Conservation (phyloP, 1,140 invertebrate genomes). For the Meloidogyne chitwoodi region DNA sequence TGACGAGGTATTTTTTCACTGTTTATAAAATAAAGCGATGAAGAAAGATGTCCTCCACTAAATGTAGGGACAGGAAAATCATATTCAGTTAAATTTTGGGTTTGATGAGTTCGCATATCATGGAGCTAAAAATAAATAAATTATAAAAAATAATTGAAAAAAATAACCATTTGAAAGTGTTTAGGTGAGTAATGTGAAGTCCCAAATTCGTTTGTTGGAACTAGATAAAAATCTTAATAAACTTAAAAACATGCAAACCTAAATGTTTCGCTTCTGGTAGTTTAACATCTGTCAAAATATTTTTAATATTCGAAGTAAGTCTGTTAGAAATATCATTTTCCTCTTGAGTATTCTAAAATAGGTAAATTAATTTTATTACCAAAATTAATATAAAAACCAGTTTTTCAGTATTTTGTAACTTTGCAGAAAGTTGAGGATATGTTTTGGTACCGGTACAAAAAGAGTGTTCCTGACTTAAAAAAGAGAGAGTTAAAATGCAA, state of each 20-base stretch:
- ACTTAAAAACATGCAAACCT: too few relatives aligned
- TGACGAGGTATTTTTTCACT: slow-evolving; percentile 2
- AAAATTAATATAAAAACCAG: too few relatives aligned
- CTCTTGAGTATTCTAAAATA: not conserved
- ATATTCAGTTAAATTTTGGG: not conserved
- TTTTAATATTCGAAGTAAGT: not conserved
- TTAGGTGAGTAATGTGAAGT: not conserved
- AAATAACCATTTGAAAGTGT: not conserved
- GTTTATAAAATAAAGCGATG: slow-evolving; percentile 9
- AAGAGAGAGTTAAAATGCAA: not conserved
- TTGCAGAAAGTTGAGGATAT: slow-evolving; percentile 32
- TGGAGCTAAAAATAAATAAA: not conserved
- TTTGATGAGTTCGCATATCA: not conserved
- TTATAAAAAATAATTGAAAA: not conserved
- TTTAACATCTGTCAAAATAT: not conserved
- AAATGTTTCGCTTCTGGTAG: not conserved
- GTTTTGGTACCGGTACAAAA: slow-evolving; percentile 16
- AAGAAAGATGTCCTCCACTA: not conserved
- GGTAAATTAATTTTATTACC: too few relatives aligned
- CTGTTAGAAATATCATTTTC: not conserved
- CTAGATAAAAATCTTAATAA: not conserved
- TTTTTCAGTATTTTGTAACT: slow-evolving; percentile 1
- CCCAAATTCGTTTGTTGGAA: not conserved
- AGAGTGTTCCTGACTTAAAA: not conserved
- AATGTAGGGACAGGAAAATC: not conserved